These are phyloP conservation scores for Trididemnum nubilum DNA, from an alignment of 23 tunicate species.

Conservation along the genomic window DNA sequence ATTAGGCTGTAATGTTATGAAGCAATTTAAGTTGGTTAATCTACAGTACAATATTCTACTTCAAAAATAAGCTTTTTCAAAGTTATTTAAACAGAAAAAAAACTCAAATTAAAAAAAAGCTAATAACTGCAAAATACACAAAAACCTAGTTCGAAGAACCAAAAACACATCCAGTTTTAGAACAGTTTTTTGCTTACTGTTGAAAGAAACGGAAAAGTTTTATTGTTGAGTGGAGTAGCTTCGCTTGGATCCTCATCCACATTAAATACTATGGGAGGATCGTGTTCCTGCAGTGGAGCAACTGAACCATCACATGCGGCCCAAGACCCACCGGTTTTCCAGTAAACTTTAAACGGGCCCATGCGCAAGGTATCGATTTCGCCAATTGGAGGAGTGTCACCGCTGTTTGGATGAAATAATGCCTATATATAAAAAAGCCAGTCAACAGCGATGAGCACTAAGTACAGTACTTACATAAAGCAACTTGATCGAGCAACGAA, in stretches of 20 bases:
- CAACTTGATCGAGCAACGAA: too few relatives aligned
- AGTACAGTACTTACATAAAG: too few relatives aligned
- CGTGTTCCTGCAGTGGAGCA: constrained; percentile 56
- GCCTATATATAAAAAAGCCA: constrained; percentile 5
- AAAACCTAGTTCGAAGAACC: too few relatives aligned
- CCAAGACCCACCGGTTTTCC: constrained; percentile 72
- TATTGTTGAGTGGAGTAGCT: constrained; percentile 37
- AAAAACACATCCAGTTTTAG: too few relatives aligned
- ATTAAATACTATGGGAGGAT: constrained; percentile 80
- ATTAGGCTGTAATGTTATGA: too few relatives aligned
- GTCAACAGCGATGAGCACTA: too few relatives aligned
- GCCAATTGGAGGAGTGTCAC: constrained; percentile 50
- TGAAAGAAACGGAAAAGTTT: background rate
- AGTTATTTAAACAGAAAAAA: too few relatives aligned
- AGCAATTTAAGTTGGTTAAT: too few relatives aligned
- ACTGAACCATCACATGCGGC: constrained; percentile 39
- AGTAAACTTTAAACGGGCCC: constrained; percentile 75
- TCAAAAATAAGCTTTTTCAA: too few relatives aligned
- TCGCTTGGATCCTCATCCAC: constrained; percentile 74
- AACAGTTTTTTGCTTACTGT: background rate
- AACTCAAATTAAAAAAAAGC: too few relatives aligned
- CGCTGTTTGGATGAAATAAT: constrained; percentile 86
- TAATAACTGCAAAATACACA: too few relatives aligned
- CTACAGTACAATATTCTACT: too few relatives aligned
- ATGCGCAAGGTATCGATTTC: constrained; percentile 74